These are phyloP conservation scores for Pachypanchax playfairii DNA, from an alignment of 2,113 vertebrate genomes.

Conservation along the genomic window DNA sequence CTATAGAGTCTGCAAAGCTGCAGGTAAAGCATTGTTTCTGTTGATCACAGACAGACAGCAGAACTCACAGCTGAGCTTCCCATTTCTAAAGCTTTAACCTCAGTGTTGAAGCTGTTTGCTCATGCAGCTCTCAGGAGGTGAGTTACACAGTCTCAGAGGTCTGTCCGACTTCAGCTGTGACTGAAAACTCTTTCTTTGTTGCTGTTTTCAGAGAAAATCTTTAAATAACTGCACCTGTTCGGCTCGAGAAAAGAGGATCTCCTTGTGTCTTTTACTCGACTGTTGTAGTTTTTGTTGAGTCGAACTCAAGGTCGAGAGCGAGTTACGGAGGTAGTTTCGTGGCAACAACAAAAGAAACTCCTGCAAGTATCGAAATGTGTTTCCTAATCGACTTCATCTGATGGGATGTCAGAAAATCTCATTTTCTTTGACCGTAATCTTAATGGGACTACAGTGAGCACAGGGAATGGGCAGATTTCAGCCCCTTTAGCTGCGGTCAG, in stretches of 20 bases:
- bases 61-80: slow-evolving; percentile 19
- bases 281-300: slow-evolving; percentile 15
- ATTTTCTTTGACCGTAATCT: slow-evolving; percentile 41
- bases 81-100: slow-evolving; percentile 43
- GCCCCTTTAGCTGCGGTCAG: slow-evolving; percentile 49
- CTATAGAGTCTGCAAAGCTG: slow-evolving; percentile 16
- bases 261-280: slow-evolving; percentile 20
- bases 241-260: slow-evolving; percentile 28
- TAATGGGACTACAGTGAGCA: slow-evolving; percentile 40
- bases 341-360: slow-evolving; percentile 7
- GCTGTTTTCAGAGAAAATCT: slow-evolving; percentile 13
- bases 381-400: slow-evolving; percentile 22
- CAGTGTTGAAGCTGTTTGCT: slow-evolving; percentile 8
- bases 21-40: slow-evolving; percentile 39
- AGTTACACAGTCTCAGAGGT: slow-evolving; percentile 12
- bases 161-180: slow-evolving; percentile 28
- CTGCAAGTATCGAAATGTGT: slow-evolving; percentile 6
- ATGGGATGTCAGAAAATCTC: slow-evolving; percentile 12
- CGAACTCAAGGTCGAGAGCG: background rate
- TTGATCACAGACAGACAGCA: slow-evolving; percentile 30
- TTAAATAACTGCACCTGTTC: slow-evolving; percentile 29
- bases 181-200: slow-evolving; percentile 19
- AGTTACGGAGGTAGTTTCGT: background rate
- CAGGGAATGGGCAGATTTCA: slow-evolving; percentile 35
- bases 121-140: slow-evolving; percentile 17